Evolutionary conservation across 1,140 invertebrate genomes (phyloP).

Genomic region (Listronotus bonariensis): DNA sequence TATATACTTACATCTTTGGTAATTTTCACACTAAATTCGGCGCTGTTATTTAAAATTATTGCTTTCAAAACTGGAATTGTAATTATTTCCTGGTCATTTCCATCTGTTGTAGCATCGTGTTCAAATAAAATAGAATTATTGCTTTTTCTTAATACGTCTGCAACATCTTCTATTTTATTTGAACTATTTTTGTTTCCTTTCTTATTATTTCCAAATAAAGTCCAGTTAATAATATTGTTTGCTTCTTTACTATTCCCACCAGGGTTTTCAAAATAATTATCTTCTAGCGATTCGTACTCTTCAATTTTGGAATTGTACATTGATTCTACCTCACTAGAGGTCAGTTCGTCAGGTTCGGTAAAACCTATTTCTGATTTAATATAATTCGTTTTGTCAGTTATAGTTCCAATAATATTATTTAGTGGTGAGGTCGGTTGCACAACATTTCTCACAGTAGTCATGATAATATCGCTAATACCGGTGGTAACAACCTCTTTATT

Average conservation of each 20-base stretch:
- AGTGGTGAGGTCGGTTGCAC: too few species aligned
- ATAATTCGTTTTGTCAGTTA: neutral
- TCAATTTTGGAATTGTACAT: slow-evolving; percentile 20
- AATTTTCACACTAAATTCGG: slow-evolving; percentile 32
- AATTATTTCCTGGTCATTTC: neutral
- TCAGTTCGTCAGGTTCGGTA: neutral
- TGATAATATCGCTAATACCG: too few species aligned
- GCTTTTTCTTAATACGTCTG: neutral
- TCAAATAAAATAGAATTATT: too few species aligned
- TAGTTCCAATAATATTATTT: neutral
- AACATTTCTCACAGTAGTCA: too few species aligned
- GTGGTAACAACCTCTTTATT: too few species aligned
- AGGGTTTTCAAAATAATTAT: slow-evolving; percentile 1
- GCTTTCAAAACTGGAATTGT: slow-evolving; percentile 12
- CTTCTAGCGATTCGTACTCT: slow-evolving; percentile 21
- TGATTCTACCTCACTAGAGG: slow-evolving; percentile 18
- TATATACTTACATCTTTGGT: slow-evolving; percentile 23
- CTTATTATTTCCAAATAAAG: neutral
- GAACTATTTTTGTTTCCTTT: neutral
- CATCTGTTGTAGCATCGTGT: too few species aligned
- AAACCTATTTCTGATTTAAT: neutral
- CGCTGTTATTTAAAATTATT: slow-evolving; percentile 24
- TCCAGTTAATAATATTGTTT: neutral
- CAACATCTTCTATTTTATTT: neutral
- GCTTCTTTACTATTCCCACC: neutral